Percentiles rank a stretch among this genome's conserved stretches.
These are phyloP conservation scores for Gisinianus flammeolus DNA, from an alignment of 2,888 invertebrate species.

Conservation along the genomic window DNA sequence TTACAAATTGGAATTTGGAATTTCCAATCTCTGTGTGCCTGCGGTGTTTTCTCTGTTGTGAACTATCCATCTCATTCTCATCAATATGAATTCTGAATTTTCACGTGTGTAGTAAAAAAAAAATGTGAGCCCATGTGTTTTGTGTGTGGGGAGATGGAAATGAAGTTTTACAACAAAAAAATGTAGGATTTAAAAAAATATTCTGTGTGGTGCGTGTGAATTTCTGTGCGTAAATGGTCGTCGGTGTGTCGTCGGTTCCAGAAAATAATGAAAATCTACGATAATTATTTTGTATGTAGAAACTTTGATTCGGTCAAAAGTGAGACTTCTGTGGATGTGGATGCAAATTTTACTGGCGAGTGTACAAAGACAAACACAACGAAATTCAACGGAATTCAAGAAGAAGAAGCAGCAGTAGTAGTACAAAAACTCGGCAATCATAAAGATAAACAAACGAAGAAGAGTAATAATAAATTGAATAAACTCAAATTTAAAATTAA, in stretches of 20 bases:
- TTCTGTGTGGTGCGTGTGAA: not conserved
- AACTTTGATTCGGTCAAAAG: not conserved
- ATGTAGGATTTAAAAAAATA: not conserved
- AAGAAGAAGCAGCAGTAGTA: not conserved
- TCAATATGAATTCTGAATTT: not conserved
- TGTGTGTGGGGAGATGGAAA: not conserved
- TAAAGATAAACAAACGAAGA: not conserved
- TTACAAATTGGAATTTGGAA: too few species aligned
- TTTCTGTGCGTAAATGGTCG: not conserved
- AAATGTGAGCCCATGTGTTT: too few species aligned
- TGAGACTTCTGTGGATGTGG: too few species aligned
- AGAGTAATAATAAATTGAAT: not conserved
- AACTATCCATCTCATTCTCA: too few species aligned
- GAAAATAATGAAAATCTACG: constrained; percentile 25
- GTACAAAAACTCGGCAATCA: not conserved
- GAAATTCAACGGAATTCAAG: not conserved
- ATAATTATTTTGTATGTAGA: constrained; percentile 21
- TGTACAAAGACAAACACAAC: not conserved
- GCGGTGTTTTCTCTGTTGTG: too few species aligned
- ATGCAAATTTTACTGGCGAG: not conserved
- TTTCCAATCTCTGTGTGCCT: too few species aligned
- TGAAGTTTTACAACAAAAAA: not conserved
- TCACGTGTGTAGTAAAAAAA: too few species aligned
- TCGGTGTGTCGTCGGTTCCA: not conserved
- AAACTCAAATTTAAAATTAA: not conserved